A percentile compares a stretch with the other conserved stretches of the same genome.
Conservation (phyloP, 2,113 vertebrate species). For the Hemiscyllium ocellatum region DNA sequence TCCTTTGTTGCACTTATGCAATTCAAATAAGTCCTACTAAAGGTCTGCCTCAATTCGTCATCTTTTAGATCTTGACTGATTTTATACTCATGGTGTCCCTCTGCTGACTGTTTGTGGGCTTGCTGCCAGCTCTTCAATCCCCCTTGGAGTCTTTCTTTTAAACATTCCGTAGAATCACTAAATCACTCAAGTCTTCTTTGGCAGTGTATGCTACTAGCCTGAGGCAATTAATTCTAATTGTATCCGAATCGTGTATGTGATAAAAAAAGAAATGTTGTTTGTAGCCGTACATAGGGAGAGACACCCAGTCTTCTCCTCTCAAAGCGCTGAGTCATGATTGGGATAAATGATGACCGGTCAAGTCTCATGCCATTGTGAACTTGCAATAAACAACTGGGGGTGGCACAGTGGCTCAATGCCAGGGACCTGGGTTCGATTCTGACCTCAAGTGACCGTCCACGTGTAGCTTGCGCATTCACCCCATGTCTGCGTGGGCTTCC, state of each 20-base stretch:
- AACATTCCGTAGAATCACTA: not conserved
- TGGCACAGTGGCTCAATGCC: too few relatives aligned
- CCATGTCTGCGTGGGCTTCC: too few relatives aligned
- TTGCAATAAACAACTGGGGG: not conserved
- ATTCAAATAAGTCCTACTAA: not conserved
- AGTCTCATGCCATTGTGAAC: not conserved
- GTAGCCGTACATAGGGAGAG: not conserved
- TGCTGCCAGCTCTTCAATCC: not conserved
- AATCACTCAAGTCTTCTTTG: not conserved
- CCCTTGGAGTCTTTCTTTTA: not conserved
- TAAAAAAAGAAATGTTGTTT: not conserved
- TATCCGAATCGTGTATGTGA: not conserved
- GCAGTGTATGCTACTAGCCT: not conserved
- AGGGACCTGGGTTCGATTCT: too few relatives aligned
- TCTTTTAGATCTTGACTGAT: not conserved
- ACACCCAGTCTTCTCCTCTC: too few relatives aligned
- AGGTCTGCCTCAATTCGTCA: not conserved
- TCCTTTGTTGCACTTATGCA: not conserved
- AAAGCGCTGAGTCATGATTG: not conserved
- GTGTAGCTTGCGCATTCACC: too few relatives aligned
- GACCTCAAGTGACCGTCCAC: too few relatives aligned
- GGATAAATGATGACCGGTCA: not conserved
- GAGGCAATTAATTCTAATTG: not conserved
- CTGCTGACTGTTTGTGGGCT: not conserved
- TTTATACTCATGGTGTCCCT: not conserved